phyloP scores from a whole-genome alignment of 2,888 invertebrate species.

The Drosophila austrosaltans region DNA sequence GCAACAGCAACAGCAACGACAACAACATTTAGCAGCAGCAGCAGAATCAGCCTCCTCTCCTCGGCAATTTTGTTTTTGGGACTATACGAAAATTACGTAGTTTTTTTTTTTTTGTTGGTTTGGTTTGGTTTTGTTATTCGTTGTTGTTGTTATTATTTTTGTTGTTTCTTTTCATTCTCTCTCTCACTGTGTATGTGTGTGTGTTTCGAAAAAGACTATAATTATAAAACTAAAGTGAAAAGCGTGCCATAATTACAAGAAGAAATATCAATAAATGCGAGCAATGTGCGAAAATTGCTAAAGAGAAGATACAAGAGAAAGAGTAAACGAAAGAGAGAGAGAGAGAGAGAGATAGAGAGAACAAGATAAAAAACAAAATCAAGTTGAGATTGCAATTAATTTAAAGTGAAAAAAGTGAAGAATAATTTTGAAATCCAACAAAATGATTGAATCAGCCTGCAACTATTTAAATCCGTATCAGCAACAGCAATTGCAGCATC shows the following conservation, averaged over 20 bases:
- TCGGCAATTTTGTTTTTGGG: constrained; percentile 16
- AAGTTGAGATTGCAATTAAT: constrained; percentile 5
- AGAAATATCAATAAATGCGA: constrained; percentile 56
- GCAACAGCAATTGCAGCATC: constrained; percentile 50
- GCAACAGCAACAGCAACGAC: constrained; percentile 22
- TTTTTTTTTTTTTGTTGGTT: constrained; percentile 1
- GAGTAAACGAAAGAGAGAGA: background rate
- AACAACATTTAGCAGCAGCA: constrained; percentile 15
- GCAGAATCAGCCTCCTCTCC: constrained; percentile 3
- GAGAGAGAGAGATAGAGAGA: background rate
- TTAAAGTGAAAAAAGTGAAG: background rate
- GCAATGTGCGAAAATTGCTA: constrained; percentile 68
- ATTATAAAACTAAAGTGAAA: constrained; percentile 63
- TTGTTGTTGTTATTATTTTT: constrained; percentile 7
- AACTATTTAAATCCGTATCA: constrained; percentile 81
- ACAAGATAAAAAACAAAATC: constrained; percentile 21
- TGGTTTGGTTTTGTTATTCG: background rate
- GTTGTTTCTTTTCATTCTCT: constrained; percentile 11
- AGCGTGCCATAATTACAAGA: constrained; percentile 68
- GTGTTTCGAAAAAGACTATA: constrained; percentile 39
- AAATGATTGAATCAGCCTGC: constrained; percentile 82
- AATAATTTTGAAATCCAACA: constrained; percentile 33
- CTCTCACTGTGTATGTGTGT: constrained; percentile 10
- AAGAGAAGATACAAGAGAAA: constrained; percentile 16
- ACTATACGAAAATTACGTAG: constrained; percentile 7